Conservation (phyloP, 1,140 invertebrate genomes). For the Brachionus manjavacas region DNA sequence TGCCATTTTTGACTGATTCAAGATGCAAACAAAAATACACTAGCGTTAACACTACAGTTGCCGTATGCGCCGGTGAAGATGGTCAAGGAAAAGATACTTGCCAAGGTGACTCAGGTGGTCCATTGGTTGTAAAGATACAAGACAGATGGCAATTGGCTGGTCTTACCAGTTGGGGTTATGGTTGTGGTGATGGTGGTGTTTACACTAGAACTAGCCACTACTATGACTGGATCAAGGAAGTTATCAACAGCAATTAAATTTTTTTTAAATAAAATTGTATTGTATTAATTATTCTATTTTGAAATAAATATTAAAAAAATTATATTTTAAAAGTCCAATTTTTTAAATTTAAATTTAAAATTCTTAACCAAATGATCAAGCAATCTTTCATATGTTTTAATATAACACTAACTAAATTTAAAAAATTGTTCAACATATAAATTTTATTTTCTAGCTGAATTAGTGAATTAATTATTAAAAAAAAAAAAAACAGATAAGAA, state of each 20-base stretch:
- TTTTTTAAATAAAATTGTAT: not conserved
- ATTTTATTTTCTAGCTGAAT: too few relatives aligned
- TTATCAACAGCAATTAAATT: not conserved
- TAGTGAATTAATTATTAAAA: too few relatives aligned
- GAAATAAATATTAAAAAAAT: not conserved
- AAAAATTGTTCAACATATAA: too few relatives aligned
- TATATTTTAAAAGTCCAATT: too few relatives aligned
- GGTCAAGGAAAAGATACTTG: conserved; percentile 38
- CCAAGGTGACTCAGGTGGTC: conserved; percentile 43
- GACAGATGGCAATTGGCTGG: conserved; percentile 12
- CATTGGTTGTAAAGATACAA: conserved; percentile 7
- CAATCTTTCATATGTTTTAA: too few relatives aligned
- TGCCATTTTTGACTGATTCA: conserved; percentile 41
- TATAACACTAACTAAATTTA: too few relatives aligned
- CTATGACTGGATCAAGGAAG: conserved; percentile 13
- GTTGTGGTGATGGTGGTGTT: conserved; percentile 43
- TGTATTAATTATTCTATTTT: not conserved
- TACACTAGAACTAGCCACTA: conserved; percentile 31
- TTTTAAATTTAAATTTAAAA: too few relatives aligned
- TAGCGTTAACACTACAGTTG: not conserved
- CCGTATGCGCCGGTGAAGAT: conserved; percentile 25
- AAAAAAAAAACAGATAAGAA: too few relatives aligned
- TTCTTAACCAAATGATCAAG: too few relatives aligned
- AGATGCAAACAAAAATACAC: conserved; percentile 39
- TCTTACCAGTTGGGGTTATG: conserved; percentile 37